A percentile compares a stretch with the other conserved stretches of the same genome.
These are phyloP conservation scores for Heliothis subflexa DNA, from an alignment of 1,140 invertebrate genomes.

Conservation along the genomic window DNA sequence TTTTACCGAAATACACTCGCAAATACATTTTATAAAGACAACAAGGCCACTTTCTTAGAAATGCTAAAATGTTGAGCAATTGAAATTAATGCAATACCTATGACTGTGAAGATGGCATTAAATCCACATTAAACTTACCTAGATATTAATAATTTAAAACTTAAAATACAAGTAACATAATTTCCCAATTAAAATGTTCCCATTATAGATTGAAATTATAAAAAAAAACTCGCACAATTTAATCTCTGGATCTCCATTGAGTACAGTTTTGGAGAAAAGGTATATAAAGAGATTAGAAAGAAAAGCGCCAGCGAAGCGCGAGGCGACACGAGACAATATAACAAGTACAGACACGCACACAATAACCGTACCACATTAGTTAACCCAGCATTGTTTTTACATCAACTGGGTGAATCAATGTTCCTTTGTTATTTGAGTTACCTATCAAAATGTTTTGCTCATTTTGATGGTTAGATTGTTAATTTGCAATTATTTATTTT, in stretches of 20 bases:
- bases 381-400: conserved; percentile 43
- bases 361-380: conserved; percentile 68
- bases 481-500: too few species aligned
- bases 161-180: neutral
- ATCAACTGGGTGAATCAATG: conserved; percentile 67
- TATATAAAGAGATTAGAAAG: conserved; percentile 16
- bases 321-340: conserved; percentile 66
- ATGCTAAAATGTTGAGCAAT: neutral
- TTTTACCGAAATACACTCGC: conserved; percentile 67
- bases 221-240: neutral
- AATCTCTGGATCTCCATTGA: neutral
- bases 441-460: too few species aligned
- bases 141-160: too few species aligned
- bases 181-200: neutral
- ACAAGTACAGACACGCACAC: conserved; percentile 68
- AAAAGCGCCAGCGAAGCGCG: conserved; percentile 73
- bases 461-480: too few species aligned
- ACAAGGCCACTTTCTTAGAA: conserved; percentile 26
- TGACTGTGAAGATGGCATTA: neutral
- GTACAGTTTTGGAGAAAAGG: conserved; percentile 14
- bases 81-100: conserved; percentile 5
- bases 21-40: conserved; percentile 50
- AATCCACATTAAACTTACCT: neutral
- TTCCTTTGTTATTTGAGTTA: neutral
- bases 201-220: neutral